Percentiles rank a stretch among this genome's conserved stretches.
These are phyloP conservation scores for Phrynocephalus forsythii DNA, from an alignment of 2,797 vertebrate genomes.

Conservation along the genomic window DNA sequence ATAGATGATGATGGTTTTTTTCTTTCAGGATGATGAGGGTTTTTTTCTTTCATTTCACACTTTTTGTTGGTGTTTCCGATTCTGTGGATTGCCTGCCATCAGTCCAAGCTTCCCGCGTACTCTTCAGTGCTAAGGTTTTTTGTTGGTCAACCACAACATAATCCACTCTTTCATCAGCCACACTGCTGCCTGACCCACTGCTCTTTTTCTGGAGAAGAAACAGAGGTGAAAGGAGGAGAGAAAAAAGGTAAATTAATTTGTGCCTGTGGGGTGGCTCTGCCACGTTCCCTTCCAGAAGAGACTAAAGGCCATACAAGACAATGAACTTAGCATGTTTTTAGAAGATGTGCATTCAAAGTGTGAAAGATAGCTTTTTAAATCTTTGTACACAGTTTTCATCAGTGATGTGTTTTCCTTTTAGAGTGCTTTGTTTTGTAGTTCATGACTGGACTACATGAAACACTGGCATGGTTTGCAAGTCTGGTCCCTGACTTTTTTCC, in stretches of 20 bases:
- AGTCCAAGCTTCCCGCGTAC: slow-evolving; percentile 95
- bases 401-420: too few relatives aligned
- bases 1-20: slow-evolving; percentile 1
- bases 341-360: too few relatives aligned
- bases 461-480: too few relatives aligned
- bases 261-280: not conserved
- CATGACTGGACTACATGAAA: not conserved
- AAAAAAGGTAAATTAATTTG: not conserved
- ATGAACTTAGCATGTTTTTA: too few relatives aligned
- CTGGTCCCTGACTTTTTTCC: too few relatives aligned
- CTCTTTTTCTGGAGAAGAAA: slow-evolving; percentile 87
- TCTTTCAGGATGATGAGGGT: slow-evolving; percentile 18
- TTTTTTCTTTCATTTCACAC: slow-evolving; percentile 84
- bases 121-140: slow-evolving; percentile 94
- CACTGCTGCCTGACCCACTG: slow-evolving; percentile 89
- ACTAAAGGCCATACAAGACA: not conserved
- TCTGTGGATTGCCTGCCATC: slow-evolving; percentile 96
- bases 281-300: not conserved
- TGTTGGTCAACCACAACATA: slow-evolving; percentile 98
- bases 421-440: too few relatives aligned
- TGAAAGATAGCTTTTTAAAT: too few relatives aligned
- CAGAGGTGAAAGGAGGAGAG: slow-evolving; percentile 6
- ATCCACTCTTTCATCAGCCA: slow-evolving; percentile 95
- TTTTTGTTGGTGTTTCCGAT: slow-evolving; percentile 90
- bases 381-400: too few relatives aligned